These are phyloP conservation scores for Perca flavescens DNA, from an alignment of 2,113 vertebrate species.

Conservation along the genomic window DNA sequence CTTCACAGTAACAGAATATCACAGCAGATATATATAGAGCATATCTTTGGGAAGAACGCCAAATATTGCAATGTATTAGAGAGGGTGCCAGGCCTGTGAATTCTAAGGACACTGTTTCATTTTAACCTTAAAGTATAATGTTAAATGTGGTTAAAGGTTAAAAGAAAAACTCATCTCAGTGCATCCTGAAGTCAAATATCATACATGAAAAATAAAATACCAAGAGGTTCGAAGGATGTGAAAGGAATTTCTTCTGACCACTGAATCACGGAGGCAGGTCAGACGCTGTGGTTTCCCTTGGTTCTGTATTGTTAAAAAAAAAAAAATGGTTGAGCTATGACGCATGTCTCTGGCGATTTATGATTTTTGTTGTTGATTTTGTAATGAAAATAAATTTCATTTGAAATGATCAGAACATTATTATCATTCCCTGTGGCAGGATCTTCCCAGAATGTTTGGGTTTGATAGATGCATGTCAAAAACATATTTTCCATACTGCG, in stretches of 20 bases:
- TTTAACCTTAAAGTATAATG: neutral
- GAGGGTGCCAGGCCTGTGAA: neutral
- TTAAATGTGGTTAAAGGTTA: neutral
- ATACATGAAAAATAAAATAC: neutral
- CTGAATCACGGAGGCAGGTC: conserved; percentile 18
- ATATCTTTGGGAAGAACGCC: neutral
- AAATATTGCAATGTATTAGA: neutral
- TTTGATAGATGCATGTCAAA: neutral
- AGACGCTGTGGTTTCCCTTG: conserved; percentile 32
- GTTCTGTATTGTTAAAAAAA: conserved; percentile 46
- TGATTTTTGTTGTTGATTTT: conserved; percentile 63
- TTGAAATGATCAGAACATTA: conserved; percentile 47
- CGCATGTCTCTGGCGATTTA: conserved; percentile 55
- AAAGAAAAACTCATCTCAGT: neutral
- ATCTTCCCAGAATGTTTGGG: neutral
- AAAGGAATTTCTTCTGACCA: conserved; percentile 25
- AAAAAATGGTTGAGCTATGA: conserved; percentile 46
- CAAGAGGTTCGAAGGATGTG: conserved; percentile 28
- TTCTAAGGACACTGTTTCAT: neutral
- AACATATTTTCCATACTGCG: neutral
- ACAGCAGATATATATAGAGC: neutral
- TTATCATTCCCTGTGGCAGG: conserved; percentile 5
- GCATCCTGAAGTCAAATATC: conserved; percentile 21
- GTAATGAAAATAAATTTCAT: conserved; percentile 65
- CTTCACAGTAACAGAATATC: neutral